Percentiles rank a stretch among this genome's conserved stretches.
Conservation (phyloP, 1,140 invertebrate species). For the Babylonia areolata region DNA sequence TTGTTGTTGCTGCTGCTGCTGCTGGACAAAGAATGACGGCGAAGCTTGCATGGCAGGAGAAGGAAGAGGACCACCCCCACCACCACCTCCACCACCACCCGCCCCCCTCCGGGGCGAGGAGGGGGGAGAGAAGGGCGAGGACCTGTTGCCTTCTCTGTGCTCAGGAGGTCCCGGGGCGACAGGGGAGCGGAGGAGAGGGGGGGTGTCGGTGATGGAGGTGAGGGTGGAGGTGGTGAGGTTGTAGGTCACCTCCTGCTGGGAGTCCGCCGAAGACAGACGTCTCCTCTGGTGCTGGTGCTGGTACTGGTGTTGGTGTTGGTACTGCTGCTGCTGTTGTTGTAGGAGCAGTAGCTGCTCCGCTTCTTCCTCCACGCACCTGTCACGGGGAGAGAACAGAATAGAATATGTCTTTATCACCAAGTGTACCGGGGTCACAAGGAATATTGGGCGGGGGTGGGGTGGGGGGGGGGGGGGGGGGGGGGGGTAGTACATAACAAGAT, state of each 20-base stretch:
- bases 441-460: no score
- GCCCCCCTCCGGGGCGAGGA: slow-evolving; percentile 16
- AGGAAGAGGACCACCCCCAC: not conserved
- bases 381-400: not conserved
- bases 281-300: no score
- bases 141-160: slow-evolving; percentile 50
- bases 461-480: no score
- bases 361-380: slow-evolving; percentile 23
- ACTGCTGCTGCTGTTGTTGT: no score
- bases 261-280: slow-evolving; percentile 35
- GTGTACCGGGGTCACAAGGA: no score
- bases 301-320: no score
- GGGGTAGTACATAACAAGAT: no score
- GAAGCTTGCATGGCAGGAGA: not conserved
- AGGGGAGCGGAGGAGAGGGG: slow-evolving; percentile 62
- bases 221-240: slow-evolving; percentile 65
- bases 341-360: no score
- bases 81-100: no score
- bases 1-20: not conserved
- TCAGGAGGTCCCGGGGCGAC: slow-evolving; percentile 44
- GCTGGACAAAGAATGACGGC: slow-evolving; percentile 11
- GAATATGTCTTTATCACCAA: no score
- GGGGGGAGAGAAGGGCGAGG: slow-evolving; percentile 62
- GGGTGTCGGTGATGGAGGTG: slow-evolving; percentile 63
- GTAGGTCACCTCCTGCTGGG: slow-evolving; percentile 48